Evolutionary conservation across 2,797 vertebrate genomes (phyloP), one percentile per base, ranked within the genome.

Genomic region (Acestrorhynchus altus): DNA sequence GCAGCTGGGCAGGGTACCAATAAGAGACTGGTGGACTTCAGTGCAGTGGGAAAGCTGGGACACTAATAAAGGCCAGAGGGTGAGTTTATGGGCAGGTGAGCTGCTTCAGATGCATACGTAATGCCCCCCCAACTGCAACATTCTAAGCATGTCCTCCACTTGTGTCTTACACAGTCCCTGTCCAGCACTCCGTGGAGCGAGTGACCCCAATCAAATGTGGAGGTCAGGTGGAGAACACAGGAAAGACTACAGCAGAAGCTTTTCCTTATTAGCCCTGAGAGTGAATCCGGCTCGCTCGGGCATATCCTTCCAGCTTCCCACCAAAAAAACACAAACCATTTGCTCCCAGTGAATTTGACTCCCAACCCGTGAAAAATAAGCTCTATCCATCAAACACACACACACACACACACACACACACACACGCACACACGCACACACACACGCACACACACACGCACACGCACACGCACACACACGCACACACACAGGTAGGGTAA

Each of bases 261-360:
- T 56, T 56, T 56, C 52, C 52, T 56, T 56, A 56, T 56, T 56
- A 56, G 52, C 52, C 52, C 22, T 11, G 52, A 0, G 52, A 56
- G 52, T 24, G 52, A 56, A 56, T 56, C 12, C 52, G 26, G 52
- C 51, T 8, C 10, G n/a, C 20, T 52, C n/a, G 8, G 51, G 10
- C 52, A 5, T 22, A 6, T 11, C 52, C 22, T 20, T 52, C n/a
- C n/a, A 52, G 49, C 8, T 18, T 9, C 1, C 20, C 18, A 24
- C 40, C 64, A 61, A 54, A 22, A 65, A 65, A 9, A 61, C 61
- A 89, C 89, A 91, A 91, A 92, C 87, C 88, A 57, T 81, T 77
- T 76, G 59, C 73, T 74, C 66, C 44, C n/a, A 6, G 24, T 12
- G 64, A 75, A 76, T 51, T 64, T 66, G 51, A 72, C 74, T 81